Conservation (phyloP, 2,113 vertebrate genomes). For the Danio rerio region DNA sequence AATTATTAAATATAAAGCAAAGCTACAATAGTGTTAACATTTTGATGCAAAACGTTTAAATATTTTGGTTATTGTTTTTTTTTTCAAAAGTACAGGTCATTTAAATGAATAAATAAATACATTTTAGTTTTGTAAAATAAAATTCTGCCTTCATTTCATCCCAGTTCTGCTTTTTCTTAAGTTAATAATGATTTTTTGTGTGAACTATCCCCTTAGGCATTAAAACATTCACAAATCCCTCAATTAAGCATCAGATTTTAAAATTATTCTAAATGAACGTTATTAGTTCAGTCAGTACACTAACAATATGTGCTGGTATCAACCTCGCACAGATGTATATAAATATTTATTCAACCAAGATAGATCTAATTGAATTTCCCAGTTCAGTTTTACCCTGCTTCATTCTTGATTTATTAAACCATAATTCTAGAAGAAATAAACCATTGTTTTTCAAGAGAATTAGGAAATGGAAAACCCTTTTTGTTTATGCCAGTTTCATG, state of each 20-base stretch:
- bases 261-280: neutral
- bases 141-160: too few relatives aligned
- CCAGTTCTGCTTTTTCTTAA: too few relatives aligned
- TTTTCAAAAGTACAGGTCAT: too few relatives aligned
- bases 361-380: neutral
- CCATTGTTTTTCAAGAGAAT: neutral
- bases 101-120: too few relatives aligned
- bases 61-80: too few relatives aligned
- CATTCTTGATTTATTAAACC: neutral
- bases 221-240: too few relatives aligned
- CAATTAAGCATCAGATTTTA: neutral
- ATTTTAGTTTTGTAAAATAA: too few relatives aligned
- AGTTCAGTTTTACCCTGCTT: neutral
- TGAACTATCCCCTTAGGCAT: too few relatives aligned
- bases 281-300: neutral
- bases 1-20: neutral
- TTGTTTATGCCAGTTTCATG: neutral
- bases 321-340: neutral
- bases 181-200: too few relatives aligned
- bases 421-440: neutral
- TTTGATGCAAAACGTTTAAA: neutral
- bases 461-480: neutral
- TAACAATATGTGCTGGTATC: neutral
- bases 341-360: neutral
- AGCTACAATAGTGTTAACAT: neutral